These are phyloP conservation scores for Monarcha castaneiventris DNA, from an alignment of 2,113 vertebrate genomes.

Conservation along the genomic window DNA sequence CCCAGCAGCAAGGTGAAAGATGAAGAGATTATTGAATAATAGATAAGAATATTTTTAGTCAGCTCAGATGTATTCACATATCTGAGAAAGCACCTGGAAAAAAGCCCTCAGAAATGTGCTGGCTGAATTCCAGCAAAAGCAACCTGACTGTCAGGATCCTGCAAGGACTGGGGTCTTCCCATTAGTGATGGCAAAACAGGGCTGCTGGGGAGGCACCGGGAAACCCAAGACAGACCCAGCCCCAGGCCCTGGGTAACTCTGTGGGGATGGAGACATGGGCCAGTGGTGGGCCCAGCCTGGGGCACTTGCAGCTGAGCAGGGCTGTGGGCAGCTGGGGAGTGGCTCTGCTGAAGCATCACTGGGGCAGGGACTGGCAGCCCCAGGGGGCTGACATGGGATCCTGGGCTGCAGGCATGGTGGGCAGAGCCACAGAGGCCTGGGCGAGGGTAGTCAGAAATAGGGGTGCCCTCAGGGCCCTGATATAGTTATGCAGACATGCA, in stretches of 20 bases:
- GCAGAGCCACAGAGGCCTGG: neutral
- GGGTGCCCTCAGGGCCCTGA: neutral
- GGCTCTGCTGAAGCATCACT: neutral
- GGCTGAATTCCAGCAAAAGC: neutral
- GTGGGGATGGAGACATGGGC: neutral
- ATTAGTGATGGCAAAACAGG: neutral
- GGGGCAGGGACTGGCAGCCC: neutral
- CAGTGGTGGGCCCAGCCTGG: no score
- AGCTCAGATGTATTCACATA: neutral
- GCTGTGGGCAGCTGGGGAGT: neutral
- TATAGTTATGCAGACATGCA: neutral
- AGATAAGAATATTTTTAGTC: slow-evolving; percentile 54
- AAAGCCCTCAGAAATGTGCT: neutral
- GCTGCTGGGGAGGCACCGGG: rapidly evolving
- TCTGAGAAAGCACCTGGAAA: neutral
- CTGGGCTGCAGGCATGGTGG: neutral
- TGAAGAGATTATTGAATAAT: slow-evolving; percentile 47
- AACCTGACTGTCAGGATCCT: neutral
- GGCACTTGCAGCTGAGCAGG: neutral
- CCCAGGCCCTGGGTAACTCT: rapidly evolving
- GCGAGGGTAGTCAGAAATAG: neutral
- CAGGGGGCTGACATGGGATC: neutral
- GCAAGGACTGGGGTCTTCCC: rapidly evolving
- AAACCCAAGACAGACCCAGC: neutral
- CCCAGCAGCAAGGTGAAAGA: slow-evolving; percentile 58